phyloP scores from a whole-genome alignment of 2,888 invertebrate species.

The Alentia gelatinosa region DNA sequence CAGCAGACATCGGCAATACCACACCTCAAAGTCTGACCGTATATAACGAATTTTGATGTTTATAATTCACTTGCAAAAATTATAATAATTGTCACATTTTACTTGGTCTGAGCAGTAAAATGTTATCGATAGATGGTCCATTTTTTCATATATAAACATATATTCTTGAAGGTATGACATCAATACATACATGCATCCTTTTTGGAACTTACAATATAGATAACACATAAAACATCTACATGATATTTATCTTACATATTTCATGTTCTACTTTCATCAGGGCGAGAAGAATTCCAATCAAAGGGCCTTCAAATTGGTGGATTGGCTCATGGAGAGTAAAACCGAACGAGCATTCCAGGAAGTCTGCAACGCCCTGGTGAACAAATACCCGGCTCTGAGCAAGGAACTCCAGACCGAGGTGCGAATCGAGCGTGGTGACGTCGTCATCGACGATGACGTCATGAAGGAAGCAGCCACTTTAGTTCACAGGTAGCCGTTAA shows the following conservation, averaged over 20 bases:
- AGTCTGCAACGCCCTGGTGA: constrained; percentile 10
- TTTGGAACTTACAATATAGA: background rate
- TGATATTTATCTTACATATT: background rate
- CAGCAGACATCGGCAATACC: too few species aligned
- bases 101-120: too few species aligned
- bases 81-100: too few species aligned
- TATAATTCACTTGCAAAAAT: too few species aligned
- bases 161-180: background rate
- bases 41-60: too few species aligned
- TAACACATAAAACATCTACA: too few species aligned
- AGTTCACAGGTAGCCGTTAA: constrained; percentile 46
- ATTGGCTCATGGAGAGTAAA: constrained; percentile 27
- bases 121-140: too few species aligned
- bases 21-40: too few species aligned
- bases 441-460: constrained; percentile 44
- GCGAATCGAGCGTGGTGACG: constrained; percentile 9
- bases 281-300: background rate
- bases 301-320: constrained; percentile 14
- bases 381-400: constrained; percentile 9
- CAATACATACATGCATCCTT: background rate
- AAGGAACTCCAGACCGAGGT: constrained; percentile 52
- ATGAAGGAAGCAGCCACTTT: constrained; percentile 34
- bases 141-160: too few species aligned
- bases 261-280: background rate
- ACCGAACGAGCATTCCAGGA: background rate